Conservation (phyloP, 2,797 vertebrate genomes). For the Heteromormyrus szaboi region DNA sequence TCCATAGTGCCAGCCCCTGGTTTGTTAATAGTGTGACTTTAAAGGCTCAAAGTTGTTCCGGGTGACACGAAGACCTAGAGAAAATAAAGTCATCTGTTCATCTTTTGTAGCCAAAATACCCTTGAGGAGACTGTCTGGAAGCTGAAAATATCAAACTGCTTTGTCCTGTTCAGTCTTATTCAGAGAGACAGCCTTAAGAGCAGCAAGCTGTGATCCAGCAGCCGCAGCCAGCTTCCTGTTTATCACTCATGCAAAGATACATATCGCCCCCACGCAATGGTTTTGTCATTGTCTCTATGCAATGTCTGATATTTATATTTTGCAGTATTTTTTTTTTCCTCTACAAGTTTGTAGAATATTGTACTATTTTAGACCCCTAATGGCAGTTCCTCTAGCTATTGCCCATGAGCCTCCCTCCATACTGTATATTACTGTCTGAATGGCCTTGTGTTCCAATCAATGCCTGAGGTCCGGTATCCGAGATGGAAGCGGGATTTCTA, state of each 20-base stretch:
- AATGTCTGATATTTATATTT: background rate
- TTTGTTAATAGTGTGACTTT: background rate
- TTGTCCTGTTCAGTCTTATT: conserved; percentile 62
- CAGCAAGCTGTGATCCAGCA: conserved; percentile 23
- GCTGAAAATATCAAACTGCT: conserved; percentile 71
- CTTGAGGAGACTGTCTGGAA: conserved; percentile 54
- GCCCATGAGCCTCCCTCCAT: background rate
- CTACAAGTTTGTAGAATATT: conserved; percentile 4
- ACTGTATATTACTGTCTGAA: background rate
- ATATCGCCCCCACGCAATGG: background rate
- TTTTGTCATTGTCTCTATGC: background rate
- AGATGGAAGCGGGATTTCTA: background rate
- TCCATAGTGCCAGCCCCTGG: background rate
- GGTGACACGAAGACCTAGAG: conserved; percentile 29
- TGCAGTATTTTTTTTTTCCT: background rate
- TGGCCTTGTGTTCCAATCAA: background rate
- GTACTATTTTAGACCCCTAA: background rate
- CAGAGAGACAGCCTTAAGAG: conserved; percentile 38
- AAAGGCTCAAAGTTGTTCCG: background rate
- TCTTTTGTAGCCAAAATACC: conserved; percentile 50
- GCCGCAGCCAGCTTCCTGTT: conserved; percentile 2
- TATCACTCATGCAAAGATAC: conserved; percentile 10
- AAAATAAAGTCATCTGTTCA: conserved; percentile 46
- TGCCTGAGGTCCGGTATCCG: background rate
- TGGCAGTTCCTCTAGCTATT: background rate